Percentiles rank a stretch among this genome's conserved stretches.
Conservation (phyloP, 2,113 vertebrate genomes). For the Phylloscopus whistleri region DNA sequence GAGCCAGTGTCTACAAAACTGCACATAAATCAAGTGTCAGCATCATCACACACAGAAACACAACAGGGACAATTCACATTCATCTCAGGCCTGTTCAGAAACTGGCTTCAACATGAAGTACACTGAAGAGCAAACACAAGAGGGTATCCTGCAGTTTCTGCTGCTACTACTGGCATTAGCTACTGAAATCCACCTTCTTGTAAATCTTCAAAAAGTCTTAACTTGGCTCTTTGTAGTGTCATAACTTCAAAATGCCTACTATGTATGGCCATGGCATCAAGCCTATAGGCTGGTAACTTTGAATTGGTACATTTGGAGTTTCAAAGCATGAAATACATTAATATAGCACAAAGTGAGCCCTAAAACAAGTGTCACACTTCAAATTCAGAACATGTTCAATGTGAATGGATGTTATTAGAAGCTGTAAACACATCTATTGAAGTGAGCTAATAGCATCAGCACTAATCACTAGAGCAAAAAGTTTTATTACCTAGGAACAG, state of each 20-base stretch:
- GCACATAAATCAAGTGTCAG: background rate
- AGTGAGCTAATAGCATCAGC: background rate
- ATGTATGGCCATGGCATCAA: background rate
- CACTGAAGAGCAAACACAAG: background rate
- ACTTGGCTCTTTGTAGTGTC: background rate
- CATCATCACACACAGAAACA: background rate
- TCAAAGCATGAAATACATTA: background rate
- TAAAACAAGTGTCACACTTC: background rate
- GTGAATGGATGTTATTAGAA: background rate
- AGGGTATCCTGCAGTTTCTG: background rate
- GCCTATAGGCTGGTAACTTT: background rate
- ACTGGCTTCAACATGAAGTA: background rate
- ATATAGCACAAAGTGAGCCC: background rate
- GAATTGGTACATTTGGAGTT: background rate
- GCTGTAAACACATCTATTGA: background rate
- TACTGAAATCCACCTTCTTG: background rate
- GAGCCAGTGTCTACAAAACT: fast-evolving
- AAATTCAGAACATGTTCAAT: background rate
- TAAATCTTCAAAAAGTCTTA: background rate
- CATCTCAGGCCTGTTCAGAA: background rate
- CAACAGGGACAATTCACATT: background rate
- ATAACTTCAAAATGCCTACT: background rate
- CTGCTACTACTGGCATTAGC: background rate
- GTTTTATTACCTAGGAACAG: background rate
- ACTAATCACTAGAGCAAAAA: background rate